Conservation (phyloP, 2,797 vertebrate species). For the Halcyon badia region DNA sequence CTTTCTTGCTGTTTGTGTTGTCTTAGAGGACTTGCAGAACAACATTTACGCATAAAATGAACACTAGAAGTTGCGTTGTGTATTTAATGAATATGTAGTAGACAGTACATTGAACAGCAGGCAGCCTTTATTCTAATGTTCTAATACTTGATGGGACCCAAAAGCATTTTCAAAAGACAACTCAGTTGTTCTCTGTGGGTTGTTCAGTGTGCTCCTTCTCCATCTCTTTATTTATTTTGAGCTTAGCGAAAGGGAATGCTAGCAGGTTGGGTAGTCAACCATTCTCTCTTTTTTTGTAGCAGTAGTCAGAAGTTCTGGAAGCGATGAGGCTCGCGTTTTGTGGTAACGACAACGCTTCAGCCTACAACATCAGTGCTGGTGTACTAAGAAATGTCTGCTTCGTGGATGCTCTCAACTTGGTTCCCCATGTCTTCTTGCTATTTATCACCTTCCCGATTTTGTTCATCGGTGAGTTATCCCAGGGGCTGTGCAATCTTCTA, state of each 20-base stretch:
- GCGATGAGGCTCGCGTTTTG: conserved; percentile 92
- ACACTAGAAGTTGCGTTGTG: background rate
- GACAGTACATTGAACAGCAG: background rate
- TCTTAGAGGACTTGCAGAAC: background rate
- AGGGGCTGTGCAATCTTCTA: background rate
- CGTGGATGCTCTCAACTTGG: conserved; percentile 96
- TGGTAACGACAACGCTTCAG: conserved; percentile 82
- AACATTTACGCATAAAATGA: background rate
- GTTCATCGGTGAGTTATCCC: conserved; percentile 91
- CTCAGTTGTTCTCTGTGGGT: background rate
- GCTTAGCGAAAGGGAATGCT: background rate
- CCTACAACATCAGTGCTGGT: conserved; percentile 88
- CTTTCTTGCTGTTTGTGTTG: background rate
- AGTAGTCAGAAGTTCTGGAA: background rate
- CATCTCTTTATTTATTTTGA: background rate
- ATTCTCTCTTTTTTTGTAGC: background rate
- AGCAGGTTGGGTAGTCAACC: background rate
- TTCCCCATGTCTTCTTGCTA: conserved; percentile 96
- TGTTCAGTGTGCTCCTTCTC: background rate
- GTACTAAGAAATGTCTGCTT: conserved; percentile 95
- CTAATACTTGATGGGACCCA: background rate
- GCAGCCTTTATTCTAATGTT: background rate
- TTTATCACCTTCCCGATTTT: conserved; percentile 99
- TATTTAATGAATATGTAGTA: background rate
- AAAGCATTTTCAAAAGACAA: background rate